Conservation (phyloP, 37 sponge, comb jelly and placozoan species). For the Beroe forskalii region DNA sequence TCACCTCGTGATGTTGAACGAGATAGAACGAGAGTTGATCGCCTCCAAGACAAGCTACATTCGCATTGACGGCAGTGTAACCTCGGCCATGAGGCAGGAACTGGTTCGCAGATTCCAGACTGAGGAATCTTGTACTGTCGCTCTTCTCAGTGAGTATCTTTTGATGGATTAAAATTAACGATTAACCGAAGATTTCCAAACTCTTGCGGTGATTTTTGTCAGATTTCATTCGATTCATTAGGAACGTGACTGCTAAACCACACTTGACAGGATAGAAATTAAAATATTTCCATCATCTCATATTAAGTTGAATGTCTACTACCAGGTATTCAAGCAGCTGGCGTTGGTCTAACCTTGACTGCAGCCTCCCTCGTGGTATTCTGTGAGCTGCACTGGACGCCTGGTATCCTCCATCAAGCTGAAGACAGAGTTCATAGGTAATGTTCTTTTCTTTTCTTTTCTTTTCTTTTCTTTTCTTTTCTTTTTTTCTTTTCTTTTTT, state of each 20-base stretch:
- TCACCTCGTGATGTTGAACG: conserved; percentile 50
- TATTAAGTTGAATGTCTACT: too few relatives aligned
- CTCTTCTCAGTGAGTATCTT: conserved; percentile 19
- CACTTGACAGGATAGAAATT: too few relatives aligned
- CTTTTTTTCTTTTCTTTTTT: too few relatives aligned
- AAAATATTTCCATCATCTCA: too few relatives aligned
- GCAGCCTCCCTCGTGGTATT: conserved; percentile 50
- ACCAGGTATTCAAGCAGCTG: conserved; percentile 62
- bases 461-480: too few relatives aligned
- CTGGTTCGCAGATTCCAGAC: conserved; percentile 39
- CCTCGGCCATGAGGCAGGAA: not conserved
- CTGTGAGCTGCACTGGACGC: conserved; percentile 61
- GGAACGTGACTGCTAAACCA: too few relatives aligned
- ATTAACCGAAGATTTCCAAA: too few relatives aligned
- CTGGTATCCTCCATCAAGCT: conserved; percentile 48
- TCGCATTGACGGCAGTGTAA: conserved; percentile 53
- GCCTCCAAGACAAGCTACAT: not conserved
- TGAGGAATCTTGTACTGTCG: not conserved
- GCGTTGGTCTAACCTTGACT: conserved; percentile 43
- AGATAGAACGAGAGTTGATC: conserved; percentile 29
- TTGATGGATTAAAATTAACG: too few relatives aligned
- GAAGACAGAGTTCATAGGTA: conserved; percentile 64
- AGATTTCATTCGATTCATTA: too few relatives aligned
- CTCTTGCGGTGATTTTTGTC: too few relatives aligned
- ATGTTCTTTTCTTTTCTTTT: too few relatives aligned